phyloP scores from a whole-genome alignment of 30 jellyfish, hydroid and myxozoan species.

The Pelagia noctiluca region DNA sequence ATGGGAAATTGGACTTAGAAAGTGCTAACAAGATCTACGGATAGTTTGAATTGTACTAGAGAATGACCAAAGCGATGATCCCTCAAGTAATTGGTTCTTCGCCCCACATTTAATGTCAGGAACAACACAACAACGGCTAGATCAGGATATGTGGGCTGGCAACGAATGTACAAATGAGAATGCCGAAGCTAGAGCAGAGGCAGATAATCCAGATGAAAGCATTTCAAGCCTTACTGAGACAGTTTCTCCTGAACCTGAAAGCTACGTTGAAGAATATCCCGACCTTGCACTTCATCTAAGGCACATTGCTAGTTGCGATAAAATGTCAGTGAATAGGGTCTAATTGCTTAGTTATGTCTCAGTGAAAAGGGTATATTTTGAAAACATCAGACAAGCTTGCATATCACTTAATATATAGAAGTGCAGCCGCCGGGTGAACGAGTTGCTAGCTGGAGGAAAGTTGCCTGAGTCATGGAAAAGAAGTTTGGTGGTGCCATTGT shows the following conservation, averaged over 20 bases:
- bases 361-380: too few species aligned
- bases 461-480: too few species aligned
- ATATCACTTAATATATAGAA: too few species aligned
- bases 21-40: neutral
- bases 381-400: too few species aligned
- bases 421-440: too few species aligned
- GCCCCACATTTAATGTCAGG: neutral
- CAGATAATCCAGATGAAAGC: neutral
- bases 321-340: too few species aligned
- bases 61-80: neutral
- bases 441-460: too few species aligned
- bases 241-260: neutral
- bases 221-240: too few species aligned
- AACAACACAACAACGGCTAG: neutral
- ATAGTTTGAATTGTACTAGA: neutral
- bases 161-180: too few species aligned
- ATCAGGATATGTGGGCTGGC: neutral
- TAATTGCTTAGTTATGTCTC: too few species aligned
- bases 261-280: neutral
- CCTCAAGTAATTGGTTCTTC: neutral
- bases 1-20: neutral
- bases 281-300: neutral
- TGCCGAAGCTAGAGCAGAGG: neutral
- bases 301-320: neutral
- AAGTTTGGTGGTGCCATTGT: too few species aligned